Conservation (phyloP, 2,888 invertebrate species). For the Branchipolynoe longqiensis region DNA sequence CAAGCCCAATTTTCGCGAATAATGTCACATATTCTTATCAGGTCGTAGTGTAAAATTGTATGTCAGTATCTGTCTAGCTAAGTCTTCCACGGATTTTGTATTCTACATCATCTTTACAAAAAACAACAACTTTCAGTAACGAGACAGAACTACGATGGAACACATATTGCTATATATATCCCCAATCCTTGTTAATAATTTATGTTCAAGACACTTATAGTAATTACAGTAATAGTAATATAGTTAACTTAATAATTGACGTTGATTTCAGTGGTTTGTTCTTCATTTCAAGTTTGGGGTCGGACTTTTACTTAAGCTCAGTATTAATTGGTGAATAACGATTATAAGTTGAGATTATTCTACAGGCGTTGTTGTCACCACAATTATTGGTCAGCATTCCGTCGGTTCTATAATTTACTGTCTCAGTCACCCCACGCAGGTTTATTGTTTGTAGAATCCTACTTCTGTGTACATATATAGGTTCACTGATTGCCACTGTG, state of each 20-base stretch:
- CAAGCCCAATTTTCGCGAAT: neutral
- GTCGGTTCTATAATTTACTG: slow-evolving; percentile 40
- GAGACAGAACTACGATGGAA: too few species aligned
- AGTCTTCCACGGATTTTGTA: slow-evolving; percentile 50
- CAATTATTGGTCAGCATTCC: slow-evolving; percentile 43
- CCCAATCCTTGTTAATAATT: neutral
- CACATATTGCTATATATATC: neutral
- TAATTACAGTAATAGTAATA: neutral
- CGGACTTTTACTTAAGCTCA: slow-evolving; percentile 39
- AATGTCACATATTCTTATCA: slow-evolving; percentile 48
- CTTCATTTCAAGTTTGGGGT: neutral
- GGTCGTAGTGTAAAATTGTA: slow-evolving; percentile 40
- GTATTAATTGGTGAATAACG: slow-evolving; percentile 41
- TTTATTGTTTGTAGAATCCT: slow-evolving; percentile 43
- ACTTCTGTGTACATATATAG: slow-evolving; percentile 17
- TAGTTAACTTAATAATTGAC: too few species aligned
- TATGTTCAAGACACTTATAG: neutral
- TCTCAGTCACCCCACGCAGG: slow-evolving; percentile 2
- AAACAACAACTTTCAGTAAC: too few species aligned
- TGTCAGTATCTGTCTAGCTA: slow-evolving; percentile 52
- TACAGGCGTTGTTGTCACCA: slow-evolving; percentile 27
- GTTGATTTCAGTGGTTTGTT: neutral
- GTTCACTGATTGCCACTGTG: slow-evolving; percentile 10
- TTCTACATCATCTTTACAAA: slow-evolving; percentile 24
- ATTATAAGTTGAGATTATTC: slow-evolving; percentile 32